phyloP scores from a whole-genome alignment of 2,113 vertebrate species.

The Marmota flaviventris region DNA sequence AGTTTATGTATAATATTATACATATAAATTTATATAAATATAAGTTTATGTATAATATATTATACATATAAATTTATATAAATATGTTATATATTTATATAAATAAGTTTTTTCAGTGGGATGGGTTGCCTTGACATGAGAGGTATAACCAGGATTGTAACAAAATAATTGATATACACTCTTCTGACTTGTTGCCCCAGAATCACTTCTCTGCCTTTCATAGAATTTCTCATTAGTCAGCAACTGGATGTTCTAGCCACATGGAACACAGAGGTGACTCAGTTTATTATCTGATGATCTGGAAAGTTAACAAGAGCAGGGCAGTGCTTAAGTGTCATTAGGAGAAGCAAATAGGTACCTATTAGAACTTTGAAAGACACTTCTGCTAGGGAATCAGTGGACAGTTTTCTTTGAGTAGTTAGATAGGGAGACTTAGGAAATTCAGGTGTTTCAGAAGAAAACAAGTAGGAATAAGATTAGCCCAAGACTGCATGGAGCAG shows the following conservation, averaged over 20 bases:
- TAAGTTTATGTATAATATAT: too few relatives aligned
- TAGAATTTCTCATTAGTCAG: slow-evolving; percentile 72
- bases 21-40: too few relatives aligned
- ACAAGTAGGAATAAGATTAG: not conserved
- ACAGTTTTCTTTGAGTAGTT: slow-evolving; percentile 39
- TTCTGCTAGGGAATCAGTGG: slow-evolving; percentile 44
- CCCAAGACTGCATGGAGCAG: not conserved
- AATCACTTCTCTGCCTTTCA: slow-evolving; percentile 52
- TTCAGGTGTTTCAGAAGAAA: slow-evolving; percentile 11
- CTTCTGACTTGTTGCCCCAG: slow-evolving; percentile 29
- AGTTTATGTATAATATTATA: too few relatives aligned
- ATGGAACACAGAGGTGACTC: slow-evolving; percentile 68
- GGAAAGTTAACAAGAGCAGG: slow-evolving; percentile 74
- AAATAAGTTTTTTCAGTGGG: not conserved
- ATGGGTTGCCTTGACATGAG: not conserved
- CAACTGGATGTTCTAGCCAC: slow-evolving; percentile 60
- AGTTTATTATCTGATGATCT: slow-evolving; percentile 71
- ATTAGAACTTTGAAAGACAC: slow-evolving; percentile 31
- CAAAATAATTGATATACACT: not conserved
- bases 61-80: too few relatives aligned
- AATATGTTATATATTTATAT: too few relatives aligned
- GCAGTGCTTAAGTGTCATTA: slow-evolving; percentile 49
- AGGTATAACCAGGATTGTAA: not conserved
- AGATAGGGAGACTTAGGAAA: slow-evolving; percentile 52
- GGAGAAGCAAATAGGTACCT: slow-evolving; percentile 36